Conservation (phyloP, 2,113 vertebrate genomes). For the Serilophus lunatus region DNA sequence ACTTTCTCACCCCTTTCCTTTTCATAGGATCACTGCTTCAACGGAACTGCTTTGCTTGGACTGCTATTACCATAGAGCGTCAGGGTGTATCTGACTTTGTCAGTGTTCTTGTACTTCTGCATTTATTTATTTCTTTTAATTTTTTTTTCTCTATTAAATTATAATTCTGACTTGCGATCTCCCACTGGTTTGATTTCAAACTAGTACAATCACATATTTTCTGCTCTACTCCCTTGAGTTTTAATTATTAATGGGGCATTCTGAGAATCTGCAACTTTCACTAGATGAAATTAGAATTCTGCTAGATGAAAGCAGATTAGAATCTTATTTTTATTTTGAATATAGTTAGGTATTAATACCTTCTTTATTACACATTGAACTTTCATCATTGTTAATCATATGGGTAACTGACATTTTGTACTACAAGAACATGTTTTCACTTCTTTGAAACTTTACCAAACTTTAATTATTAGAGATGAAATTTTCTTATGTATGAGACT, state of each 20-base stretch:
- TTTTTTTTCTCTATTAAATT: no score
- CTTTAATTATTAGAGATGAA: neutral
- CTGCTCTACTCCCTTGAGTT: neutral
- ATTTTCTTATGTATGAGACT: neutral
- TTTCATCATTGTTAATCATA: neutral
- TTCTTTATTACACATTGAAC: neutral
- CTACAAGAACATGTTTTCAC: neutral
- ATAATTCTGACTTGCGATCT: no score
- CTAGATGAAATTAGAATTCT: neutral
- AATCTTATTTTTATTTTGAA: neutral
- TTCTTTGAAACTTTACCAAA: neutral
- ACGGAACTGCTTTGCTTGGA: no score
- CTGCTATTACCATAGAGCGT: no score
- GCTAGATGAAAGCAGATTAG: no score
- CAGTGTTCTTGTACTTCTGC: no score
- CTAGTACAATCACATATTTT: no score
- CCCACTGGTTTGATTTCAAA: no score
- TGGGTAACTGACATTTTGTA: neutral
- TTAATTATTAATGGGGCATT: neutral
- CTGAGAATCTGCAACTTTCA: neutral
- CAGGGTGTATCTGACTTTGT: no score
- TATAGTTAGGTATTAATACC: neutral
- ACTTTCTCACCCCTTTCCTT: no score
- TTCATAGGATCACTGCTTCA: no score
- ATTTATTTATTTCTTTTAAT: no score